Conservation (phyloP, 2,113 vertebrate species). For the Ceuthmochares aereus region DNA sequence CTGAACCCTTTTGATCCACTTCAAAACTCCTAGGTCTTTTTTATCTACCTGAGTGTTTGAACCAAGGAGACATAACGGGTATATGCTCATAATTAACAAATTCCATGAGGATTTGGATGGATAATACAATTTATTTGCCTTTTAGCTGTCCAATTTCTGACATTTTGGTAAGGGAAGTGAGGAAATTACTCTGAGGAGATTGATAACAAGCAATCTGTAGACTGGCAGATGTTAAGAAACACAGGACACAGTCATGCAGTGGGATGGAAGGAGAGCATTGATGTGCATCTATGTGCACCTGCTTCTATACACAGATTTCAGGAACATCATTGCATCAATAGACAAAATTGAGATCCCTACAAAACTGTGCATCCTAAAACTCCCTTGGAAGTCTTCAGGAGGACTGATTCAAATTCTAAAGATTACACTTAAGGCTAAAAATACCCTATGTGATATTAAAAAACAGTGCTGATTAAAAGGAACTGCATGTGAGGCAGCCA, state of each 20-base stretch:
- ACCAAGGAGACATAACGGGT: not conserved
- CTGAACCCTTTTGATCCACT: not conserved
- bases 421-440: not conserved
- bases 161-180: not conserved
- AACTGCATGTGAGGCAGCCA: not conserved
- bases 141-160: not conserved
- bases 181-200: not conserved
- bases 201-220: not conserved
- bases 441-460: not conserved
- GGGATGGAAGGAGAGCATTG: not conserved
- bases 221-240: not conserved
- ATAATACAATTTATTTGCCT: not conserved
- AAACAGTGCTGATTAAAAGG: not conserved
- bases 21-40: conserved; percentile 26
- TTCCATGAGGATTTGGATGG: not conserved
- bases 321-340: not conserved
- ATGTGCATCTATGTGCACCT: not conserved
- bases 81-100: conserved; percentile 8
- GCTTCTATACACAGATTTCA: not conserved
- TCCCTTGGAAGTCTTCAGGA: not conserved
- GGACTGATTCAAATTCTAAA: not conserved
- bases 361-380: not conserved
- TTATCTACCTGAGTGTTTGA: conserved; percentile 24
- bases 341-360: not conserved
- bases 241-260: not conserved